A percentile compares a stretch with the other conserved stretches of the same genome.
phyloP scores from a whole-genome alignment of 2,113 vertebrate species.

The Platichthys flesus region DNA sequence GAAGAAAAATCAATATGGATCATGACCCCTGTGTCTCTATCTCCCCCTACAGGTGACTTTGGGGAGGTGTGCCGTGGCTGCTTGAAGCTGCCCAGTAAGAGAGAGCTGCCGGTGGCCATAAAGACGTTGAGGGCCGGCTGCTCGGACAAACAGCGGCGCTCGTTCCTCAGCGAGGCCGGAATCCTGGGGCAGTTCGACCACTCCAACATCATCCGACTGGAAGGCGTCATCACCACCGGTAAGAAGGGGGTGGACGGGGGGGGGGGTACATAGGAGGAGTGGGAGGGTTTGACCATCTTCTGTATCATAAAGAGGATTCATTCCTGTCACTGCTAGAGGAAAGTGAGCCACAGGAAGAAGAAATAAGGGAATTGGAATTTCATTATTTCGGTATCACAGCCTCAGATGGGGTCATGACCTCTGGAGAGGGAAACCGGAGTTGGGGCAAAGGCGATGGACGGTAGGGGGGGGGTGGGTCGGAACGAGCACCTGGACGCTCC shows the following conservation, averaged over 20 bases:
- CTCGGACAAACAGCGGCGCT: conserved; percentile 88
- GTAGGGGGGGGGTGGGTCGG: not conserved
- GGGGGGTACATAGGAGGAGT: not conserved
- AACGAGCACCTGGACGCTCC: not conserved
- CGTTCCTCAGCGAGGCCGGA: conserved; percentile 90
- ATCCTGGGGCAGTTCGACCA: conserved; percentile 97
- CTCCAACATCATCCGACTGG: conserved; percentile 90
- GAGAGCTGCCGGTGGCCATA: conserved; percentile 91
- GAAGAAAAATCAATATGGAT: not conserved
- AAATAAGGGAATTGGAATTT: conserved; percentile 2
- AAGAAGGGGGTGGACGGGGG: conserved; percentile 5
- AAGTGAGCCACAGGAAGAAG: too few relatives aligned
- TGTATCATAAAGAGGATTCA: conserved; percentile 1
- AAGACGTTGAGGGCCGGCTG: conserved; percentile 88
- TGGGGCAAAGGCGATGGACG: not conserved
- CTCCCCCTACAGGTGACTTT: conserved; percentile 85
- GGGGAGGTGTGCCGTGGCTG: conserved; percentile 91
- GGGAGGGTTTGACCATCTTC: not conserved
- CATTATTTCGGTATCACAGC: conserved; percentile 20
- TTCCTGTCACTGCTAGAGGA: not conserved
- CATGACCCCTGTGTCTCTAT: conserved; percentile 30
- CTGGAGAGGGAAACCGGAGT: conserved; percentile 3
- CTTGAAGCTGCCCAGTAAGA: conserved; percentile 92
- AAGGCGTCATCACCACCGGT: conserved; percentile 95
- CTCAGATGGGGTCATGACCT: conserved; percentile 15